phyloP scores from a whole-genome alignment of 2,113 vertebrate genomes.

The Dicentrarchus labrax region DNA sequence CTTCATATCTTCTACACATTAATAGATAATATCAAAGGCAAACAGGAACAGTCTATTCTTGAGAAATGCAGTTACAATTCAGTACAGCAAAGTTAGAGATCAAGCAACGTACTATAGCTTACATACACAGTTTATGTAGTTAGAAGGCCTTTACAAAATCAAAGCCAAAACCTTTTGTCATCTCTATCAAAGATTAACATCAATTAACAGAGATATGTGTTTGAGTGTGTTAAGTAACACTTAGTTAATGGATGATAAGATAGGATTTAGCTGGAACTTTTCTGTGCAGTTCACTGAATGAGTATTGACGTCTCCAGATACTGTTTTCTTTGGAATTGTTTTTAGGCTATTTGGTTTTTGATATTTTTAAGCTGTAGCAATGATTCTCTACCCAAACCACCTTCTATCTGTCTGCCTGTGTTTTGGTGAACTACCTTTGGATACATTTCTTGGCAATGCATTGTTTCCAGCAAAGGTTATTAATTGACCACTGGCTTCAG shows the following conservation, averaged over 20 bases:
- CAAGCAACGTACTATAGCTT: constrained; percentile 63
- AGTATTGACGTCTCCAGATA: constrained; percentile 12
- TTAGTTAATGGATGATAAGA: constrained; percentile 35
- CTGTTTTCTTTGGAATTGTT: constrained; percentile 47
- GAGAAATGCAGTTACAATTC: constrained; percentile 63
- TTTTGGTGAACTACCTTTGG: constrained; percentile 43
- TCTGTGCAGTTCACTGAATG: constrained; percentile 43
- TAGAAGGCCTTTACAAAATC: constrained; percentile 50
- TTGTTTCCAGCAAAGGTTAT: constrained; percentile 6
- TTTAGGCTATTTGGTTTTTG: constrained; percentile 47
- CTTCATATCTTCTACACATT: constrained; percentile 57
- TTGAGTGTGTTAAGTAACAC: constrained; percentile 27
- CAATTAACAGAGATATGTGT: constrained; percentile 24
- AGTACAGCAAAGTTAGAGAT: constrained; percentile 66
- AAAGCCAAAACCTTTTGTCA: constrained; percentile 42
- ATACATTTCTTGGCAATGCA: neutral
- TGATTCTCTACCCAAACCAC: constrained; percentile 10
- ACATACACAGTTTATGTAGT: constrained; percentile 63
- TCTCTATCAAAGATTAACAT: constrained; percentile 29
- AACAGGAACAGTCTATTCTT: constrained; percentile 65
- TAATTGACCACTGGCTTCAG: constrained; percentile 9
- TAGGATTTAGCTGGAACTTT: constrained; percentile 15
- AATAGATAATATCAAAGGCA: constrained; percentile 66
- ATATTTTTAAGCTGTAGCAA: constrained; percentile 26
- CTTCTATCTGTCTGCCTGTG: neutral